Evolutionary conservation across 2,113 vertebrate genomes (phyloP).

Genomic region (Nothobranchius kuhntae): DNA sequence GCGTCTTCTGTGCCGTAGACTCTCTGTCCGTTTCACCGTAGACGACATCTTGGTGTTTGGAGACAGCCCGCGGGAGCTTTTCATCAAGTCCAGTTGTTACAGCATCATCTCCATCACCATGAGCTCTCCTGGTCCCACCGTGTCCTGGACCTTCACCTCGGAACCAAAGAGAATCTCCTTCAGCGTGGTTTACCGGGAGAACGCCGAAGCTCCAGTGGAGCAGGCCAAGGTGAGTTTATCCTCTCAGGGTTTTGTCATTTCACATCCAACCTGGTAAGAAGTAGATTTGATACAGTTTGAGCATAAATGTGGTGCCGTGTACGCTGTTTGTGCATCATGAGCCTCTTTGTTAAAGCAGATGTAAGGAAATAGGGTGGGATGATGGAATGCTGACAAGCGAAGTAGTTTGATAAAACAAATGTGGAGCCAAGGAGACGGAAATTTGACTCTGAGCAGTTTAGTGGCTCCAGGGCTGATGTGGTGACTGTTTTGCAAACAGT

Average conservation of each 20-base stretch:
- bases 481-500: slow-evolving; percentile 1
- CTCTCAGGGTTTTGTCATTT: not conserved
- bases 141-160: slow-evolving; percentile 93
- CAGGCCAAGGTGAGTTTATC: slow-evolving; percentile 85
- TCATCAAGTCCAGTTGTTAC: slow-evolving; percentile 92
- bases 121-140: slow-evolving; percentile 80
- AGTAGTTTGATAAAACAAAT: not conserved
- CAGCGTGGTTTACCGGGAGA: slow-evolving; percentile 88
- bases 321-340: too few species aligned
- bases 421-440: not conserved
- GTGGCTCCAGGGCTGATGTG: not conserved
- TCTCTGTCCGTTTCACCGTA: slow-evolving; percentile 80
- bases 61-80: slow-evolving; percentile 85
- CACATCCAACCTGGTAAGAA: not conserved
- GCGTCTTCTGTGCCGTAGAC: slow-evolving; percentile 64
- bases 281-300: not conserved
- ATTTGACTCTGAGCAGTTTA: not conserved
- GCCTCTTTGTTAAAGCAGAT: too few species aligned
- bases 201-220: slow-evolving; percentile 79
- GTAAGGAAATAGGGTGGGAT: too few species aligned
- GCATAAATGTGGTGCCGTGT: too few species aligned
- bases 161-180: slow-evolving; percentile 95
- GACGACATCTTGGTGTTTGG: slow-evolving; percentile 87
- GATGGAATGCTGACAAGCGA: not conserved
- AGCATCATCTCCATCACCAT: slow-evolving; percentile 86